Conservation (phyloP, 2,113 vertebrate genomes). For the Lanius collurio region DNA sequence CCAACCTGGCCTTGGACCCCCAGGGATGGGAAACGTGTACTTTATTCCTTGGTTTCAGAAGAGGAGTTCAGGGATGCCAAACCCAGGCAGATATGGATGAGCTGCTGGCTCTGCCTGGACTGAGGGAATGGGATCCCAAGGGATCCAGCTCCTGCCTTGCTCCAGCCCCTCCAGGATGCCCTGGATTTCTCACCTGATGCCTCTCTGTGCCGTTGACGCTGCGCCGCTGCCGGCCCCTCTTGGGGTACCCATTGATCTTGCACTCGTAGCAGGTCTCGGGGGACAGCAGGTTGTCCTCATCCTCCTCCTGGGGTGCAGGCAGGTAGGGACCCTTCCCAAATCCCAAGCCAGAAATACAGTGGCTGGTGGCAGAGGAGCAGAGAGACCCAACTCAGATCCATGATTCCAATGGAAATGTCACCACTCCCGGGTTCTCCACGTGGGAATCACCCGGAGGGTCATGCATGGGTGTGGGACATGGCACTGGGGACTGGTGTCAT, state of each 20-base stretch:
- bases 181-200: constrained; percentile 34
- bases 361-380: constrained; percentile 68
- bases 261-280: constrained; percentile 92
- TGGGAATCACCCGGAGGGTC: too few relatives aligned
- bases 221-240: constrained; percentile 70
- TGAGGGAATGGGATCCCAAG: background rate
- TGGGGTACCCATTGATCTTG: constrained; percentile 88
- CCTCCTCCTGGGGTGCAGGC: constrained; percentile 66
- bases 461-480: accelerated
- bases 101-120: background rate
- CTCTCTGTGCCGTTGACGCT: constrained; percentile 13
- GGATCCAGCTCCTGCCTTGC: background rate
- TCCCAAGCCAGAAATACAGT: constrained; percentile 83
- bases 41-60: background rate
- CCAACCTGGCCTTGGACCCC: background rate
- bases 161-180: background rate
- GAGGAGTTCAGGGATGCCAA: background rate
- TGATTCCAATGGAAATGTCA: accelerated
- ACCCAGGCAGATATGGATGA: accelerated
- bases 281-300: constrained; percentile 83
- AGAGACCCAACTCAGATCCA: background rate
- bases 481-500: background rate
- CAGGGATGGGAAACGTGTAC: accelerated
- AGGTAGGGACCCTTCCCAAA: constrained; percentile 76
- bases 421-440: accelerated